Base-by-base conservation (phyloP, 1,140 invertebrate species). In the Eumeta japonica region DNA sequence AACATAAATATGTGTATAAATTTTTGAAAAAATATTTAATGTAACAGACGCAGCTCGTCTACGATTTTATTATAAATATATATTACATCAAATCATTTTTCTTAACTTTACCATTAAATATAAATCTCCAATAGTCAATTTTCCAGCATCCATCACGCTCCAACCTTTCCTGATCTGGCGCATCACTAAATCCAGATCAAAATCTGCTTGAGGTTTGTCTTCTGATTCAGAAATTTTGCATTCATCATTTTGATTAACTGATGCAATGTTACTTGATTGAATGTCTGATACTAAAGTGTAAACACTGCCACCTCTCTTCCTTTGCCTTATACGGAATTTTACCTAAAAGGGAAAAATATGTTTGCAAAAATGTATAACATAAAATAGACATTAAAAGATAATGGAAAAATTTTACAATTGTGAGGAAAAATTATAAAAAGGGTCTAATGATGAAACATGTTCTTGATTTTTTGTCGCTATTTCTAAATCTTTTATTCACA, bases 41-140 rank as follows among this genome's bases (percentile, higher is more conserved):
- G n/a, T n/a, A n/a, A n/a, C n/a, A n/a, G n/a, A n/a, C n/a, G n/a
- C n/a, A n/a, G n/a, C n/a, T n/a, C n/a, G n/a, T n/a, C n/a, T n/a
- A n/a, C n/a, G n/a, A n/a, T n/a, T n/a, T n/a, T n/a, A n/a, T n/a
- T n/a, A n/a, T n/a, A n/a, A n/a, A n/a, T n/a, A n/a, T n/a, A n/a
- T n/a, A n/a, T n/a, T n/a, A n/a, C n/a, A n/a, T n/a, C n/a, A n/a
- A n/a, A n/a, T n/a, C n/a, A n/a, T n/a, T n/a, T n/a, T n/a, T n/a
- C n/a, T n/a, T n/a, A n/a, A n/a, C n/a, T 45, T 62, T 60, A 88
- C 86, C 82, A 93, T 92, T 41, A 94, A 75, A 76, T 92, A 94
- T n/a, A 95, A 62, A 74, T 96, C 90, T 0, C 91, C 92, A 28
- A 95, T 80, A 17, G 89, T 92, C 17, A 94, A 79, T 16, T 84